Conservation (phyloP, 2,113 vertebrate species). For the Aptenodytes patagonicus region DNA sequence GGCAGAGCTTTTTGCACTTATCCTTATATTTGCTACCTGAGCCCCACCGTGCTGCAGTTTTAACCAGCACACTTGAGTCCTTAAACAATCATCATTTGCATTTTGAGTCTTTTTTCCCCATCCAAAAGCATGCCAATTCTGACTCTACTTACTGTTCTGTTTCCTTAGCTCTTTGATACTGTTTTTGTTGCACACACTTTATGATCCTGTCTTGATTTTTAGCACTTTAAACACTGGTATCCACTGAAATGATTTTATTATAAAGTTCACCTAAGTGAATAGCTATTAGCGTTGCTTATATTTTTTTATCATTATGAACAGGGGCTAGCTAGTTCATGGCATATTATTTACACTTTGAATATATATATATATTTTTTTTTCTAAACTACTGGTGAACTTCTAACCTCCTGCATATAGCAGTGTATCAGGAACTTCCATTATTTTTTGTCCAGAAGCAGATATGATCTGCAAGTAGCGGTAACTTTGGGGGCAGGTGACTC, state of each 20-base stretch:
- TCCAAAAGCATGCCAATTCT: background rate
- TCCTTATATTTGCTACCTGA: background rate
- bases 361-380: background rate
- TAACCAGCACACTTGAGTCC: background rate
- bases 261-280: background rate
- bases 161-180: background rate
- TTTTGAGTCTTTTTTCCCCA: background rate
- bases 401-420: background rate
- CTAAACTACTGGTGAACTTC: background rate
- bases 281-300: background rate
- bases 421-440: background rate
- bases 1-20: background rate
- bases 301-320: background rate
- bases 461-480: background rate
- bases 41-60: background rate
- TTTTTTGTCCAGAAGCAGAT: background rate
- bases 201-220: background rate
- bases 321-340: background rate
- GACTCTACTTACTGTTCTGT: background rate
- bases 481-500: background rate
- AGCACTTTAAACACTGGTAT: background rate
- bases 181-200: background rate
- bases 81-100: background rate
- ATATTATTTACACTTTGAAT: background rate
- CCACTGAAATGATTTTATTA: background rate